Evolutionary conservation across 2,113 vertebrate species (phyloP), one percentile per base, ranked within the genome.

Genomic region (Pelobates fuscus): DNA sequence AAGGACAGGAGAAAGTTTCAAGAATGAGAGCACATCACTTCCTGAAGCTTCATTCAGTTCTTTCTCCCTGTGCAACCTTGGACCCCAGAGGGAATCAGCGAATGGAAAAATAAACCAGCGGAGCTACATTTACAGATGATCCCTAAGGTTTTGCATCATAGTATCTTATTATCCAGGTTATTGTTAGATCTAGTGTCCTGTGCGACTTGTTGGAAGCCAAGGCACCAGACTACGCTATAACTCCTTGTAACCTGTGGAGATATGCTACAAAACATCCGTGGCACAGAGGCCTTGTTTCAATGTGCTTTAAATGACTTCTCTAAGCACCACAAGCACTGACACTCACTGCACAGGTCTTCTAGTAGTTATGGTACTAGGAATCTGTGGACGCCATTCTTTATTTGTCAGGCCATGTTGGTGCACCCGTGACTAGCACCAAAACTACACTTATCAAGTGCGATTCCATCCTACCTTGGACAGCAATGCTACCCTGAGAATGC

Each of bases 101-200:
- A 65, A 73, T 73, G 71, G 71, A 73, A 73, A 73, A 63, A 41
- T 26, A 29, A 46, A 17, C 12, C 8, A 15, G 26, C 25, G 59
- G 17, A 15, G 59, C 12, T 27, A 29, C 59, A 29, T 61, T 61
- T 29, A 23, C 27, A n/a, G 12, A 12, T 3, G 14, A 14, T 54
- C 71, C 18, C 71, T 5, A 2, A 18, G 29, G 71, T n/a, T 52
- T 73, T 73, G 29, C 71, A 73, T 73, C 71, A 73, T 65, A 8
- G 46, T 72, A 32, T 73, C 30, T 73, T 64, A 59, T 55, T 62
- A 65, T 27, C 8, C 10, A n/a, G 30, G 46, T 73, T 73, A 73
- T 73, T 73, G 26, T 73, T 55, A 62, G 71, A 64, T 64, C 44
- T 64, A 25, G 43, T 32, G 21, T n/a, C 25, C 20, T 32, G 59